Percentiles rank a stretch among this genome's conserved stretches.
Evolutionary conservation across 92 coral and sea anemone genomes (phyloP).

Genomic region (Ricordea florida): DNA sequence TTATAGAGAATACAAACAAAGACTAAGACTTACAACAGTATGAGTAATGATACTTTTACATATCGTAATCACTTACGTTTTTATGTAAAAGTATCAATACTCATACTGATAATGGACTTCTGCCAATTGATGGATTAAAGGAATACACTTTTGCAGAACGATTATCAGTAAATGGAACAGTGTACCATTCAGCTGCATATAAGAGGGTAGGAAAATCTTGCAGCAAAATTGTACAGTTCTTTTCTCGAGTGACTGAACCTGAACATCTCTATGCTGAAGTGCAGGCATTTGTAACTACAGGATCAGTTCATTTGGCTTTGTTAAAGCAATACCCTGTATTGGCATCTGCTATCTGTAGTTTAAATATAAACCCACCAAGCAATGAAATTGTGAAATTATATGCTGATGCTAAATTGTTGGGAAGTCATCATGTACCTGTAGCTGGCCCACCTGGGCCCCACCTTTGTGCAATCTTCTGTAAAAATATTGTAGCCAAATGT

Average conservation of each 20-base stretch:
- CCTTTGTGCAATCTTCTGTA: too few relatives aligned
- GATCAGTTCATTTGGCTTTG: conserved; percentile 25
- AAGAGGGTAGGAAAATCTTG: conserved; percentile 45
- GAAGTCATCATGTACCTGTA: conserved; percentile 41
- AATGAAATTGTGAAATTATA: conserved; percentile 21
- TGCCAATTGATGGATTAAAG: background rate
- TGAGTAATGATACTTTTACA: too few relatives aligned
- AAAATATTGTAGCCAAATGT: too few relatives aligned
- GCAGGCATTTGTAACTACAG: conserved; percentile 30
- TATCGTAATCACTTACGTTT: too few relatives aligned
- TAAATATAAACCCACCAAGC: conserved; percentile 18
- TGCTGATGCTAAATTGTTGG: conserved; percentile 20
- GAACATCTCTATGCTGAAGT: conserved; percentile 46
- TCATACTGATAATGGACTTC: too few relatives aligned
- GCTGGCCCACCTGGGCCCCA: too few relatives aligned
- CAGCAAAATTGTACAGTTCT: conserved; percentile 44
- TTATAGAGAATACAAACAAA: too few relatives aligned
- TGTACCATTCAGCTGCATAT: conserved; percentile 37
- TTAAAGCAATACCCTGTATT: conserved; percentile 26
- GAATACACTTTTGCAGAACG: conserved; percentile 12
- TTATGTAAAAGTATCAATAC: too few relatives aligned
- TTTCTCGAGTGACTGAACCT: conserved; percentile 9
- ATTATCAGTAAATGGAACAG: conserved; percentile 8
- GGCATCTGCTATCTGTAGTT: conserved; percentile 41
- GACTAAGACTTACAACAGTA: too few relatives aligned